A percentile compares a stretch with the other conserved stretches of the same genome.
phyloP scores from a whole-genome alignment of 1,140 invertebrate genomes.

The Atta colombica region DNA sequence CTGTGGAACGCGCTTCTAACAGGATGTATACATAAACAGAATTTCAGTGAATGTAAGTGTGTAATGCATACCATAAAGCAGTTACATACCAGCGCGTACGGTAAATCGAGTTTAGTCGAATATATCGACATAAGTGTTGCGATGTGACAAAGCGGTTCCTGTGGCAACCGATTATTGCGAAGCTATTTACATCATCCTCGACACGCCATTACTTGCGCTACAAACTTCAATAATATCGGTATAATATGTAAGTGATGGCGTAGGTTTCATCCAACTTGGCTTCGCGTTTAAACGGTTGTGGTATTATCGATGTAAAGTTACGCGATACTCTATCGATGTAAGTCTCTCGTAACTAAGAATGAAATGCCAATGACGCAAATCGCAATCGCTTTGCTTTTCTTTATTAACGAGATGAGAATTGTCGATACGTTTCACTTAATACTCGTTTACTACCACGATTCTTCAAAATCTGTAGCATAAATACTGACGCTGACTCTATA shows the following conservation, averaged over 20 bases:
- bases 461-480: not conserved
- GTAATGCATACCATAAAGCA: constrained; percentile 54
- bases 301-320: constrained; percentile 47
- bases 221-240: constrained; percentile 62
- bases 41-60: constrained; percentile 52
- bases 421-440: not conserved
- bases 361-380: not conserved
- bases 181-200: constrained; percentile 56
- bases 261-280: constrained; percentile 58
- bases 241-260: constrained; percentile 57
- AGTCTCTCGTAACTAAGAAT: constrained; percentile 19
- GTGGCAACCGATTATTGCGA: constrained; percentile 58
- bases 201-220: constrained; percentile 59
- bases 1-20: constrained; percentile 25
- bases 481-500: too few species aligned
- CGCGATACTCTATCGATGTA: constrained; percentile 7
- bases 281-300: constrained; percentile 39
- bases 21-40: constrained; percentile 32
- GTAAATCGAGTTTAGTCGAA: constrained; percentile 60
- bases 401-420: not conserved
- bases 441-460: not conserved
- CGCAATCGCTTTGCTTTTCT: not conserved
- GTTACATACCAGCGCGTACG: constrained; percentile 48
- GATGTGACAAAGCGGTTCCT: constrained; percentile 59
- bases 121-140: constrained; percentile 59